Base-by-base conservation (phyloP, 1,140 invertebrate species). In the Pollicipes pollicipes region DNA sequence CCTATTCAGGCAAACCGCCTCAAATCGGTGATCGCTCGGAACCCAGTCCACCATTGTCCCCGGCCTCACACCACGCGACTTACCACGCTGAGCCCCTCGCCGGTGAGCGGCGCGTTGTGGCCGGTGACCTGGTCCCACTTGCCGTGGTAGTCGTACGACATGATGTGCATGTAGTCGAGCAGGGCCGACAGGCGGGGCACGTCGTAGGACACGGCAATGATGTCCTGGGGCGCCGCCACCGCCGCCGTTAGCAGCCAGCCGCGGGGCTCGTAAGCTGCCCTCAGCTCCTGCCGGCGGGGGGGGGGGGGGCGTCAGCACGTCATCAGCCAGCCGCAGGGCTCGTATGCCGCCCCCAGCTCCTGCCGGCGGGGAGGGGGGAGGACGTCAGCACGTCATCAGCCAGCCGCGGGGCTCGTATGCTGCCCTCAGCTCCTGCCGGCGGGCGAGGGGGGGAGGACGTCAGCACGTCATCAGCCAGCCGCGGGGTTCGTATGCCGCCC, bases 101-200 rank as follows among this genome's bases (percentile, higher is more conserved):
- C 72, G 29, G 78, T 80, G 29, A 82, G 72, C 2, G 81, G 78
- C 0, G 90, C 85, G 76, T 92, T 92, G 29, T 88, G 85, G 0
- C 88, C 87, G 0, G 90, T 87, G 68, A 81, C 82, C 0, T 80
- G 81, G 75, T 93, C 88, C 90, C 90, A 94, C 4, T 86, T 83
- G 6, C 91, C 90, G 75, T 93, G 90, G 79, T 91, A 93, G 80
- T 95, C 91, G 76, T 94, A 95, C 71, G 87, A 87, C 91, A 94
- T 93, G 73, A 95, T 83, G 75, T 93, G 90, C 30, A 96, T 85
- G 66, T 87, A 88, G 79, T 95, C 90, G 26, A 94, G 78, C 28
- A 71, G 69, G 27, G 63, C 10, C 13, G 28, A 28, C 64, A 66
- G n/a, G 21, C 93, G 89, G 24, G 94, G 75, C 10, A 82, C 77